phyloP scores from a whole-genome alignment of 2,113 vertebrate genomes.

The Labeo catla region DNA sequence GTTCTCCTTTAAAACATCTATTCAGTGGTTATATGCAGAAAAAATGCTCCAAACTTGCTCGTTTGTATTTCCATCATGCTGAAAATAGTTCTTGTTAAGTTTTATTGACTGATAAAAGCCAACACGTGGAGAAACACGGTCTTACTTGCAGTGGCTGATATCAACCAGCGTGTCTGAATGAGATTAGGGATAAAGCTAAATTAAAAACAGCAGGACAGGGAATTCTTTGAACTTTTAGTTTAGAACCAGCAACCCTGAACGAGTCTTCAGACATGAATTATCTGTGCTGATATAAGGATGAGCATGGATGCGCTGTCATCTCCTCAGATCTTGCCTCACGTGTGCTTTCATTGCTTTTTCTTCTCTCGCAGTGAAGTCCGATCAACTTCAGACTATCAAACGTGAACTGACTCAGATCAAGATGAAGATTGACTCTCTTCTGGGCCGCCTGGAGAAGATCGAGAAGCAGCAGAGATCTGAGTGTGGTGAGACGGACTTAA shows the following conservation, averaged over 20 bases:
- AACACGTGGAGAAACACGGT: neutral
- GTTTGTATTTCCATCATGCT: neutral
- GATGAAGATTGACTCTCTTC: slow-evolving; percentile 98
- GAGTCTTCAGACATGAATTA: neutral
- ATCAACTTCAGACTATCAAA: slow-evolving; percentile 98
- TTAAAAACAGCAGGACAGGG: neutral
- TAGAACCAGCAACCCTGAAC: neutral
- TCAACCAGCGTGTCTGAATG: neutral
- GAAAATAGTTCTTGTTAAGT: neutral
- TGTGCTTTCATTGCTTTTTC: slow-evolving; percentile 49
- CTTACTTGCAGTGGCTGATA: neutral
- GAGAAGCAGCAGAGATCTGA: slow-evolving; percentile 97
- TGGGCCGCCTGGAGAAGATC: slow-evolving; percentile 98
- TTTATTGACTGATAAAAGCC: neutral
- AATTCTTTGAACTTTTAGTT: neutral
- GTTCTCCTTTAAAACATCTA: no score
- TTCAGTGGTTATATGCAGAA: neutral
- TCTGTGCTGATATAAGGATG: neutral
- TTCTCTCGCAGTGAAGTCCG: slow-evolving; percentile 90
- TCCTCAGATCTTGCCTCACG: slow-evolving; percentile 26
- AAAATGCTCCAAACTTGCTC: no score
- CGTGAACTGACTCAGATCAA: slow-evolving; percentile 99
- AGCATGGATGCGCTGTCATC: neutral
- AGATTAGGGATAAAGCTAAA: neutral
- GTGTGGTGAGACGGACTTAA: slow-evolving; percentile 79